Percentiles rank a stretch among this genome's conserved stretches.
These are phyloP conservation scores for Leptocoma aspasia DNA, from an alignment of 2,113 vertebrate genomes.

Conservation along the genomic window DNA sequence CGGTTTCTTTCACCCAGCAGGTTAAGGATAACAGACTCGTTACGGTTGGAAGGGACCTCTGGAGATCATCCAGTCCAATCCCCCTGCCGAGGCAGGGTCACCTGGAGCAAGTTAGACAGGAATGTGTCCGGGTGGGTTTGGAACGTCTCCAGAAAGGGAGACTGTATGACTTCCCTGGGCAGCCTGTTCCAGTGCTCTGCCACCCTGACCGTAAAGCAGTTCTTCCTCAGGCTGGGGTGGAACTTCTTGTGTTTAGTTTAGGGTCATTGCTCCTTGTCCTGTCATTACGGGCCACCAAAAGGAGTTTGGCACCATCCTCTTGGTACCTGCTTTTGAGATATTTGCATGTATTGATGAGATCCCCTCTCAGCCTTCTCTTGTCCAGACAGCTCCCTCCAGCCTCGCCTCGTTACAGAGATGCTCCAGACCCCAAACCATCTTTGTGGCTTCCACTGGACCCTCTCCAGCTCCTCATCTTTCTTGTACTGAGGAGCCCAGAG, in stretches of 20 bases:
- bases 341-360: not conserved
- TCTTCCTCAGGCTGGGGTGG: not conserved
- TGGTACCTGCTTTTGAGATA: not conserved
- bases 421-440: not conserved
- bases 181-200: not conserved
- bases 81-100: not conserved
- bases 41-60: not conserved
- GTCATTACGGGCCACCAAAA: fast-evolving
- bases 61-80: too few relatives aligned
- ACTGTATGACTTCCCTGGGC: too few relatives aligned
- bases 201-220: too few relatives aligned
- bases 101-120: too few relatives aligned
- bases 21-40: not conserved
- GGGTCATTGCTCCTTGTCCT: not conserved
- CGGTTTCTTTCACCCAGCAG: fast-evolving
- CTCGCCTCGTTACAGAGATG: fast-evolving
- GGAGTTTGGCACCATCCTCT: not conserved
- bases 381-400: not conserved
- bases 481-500: not conserved
- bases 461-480: not conserved
- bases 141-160: not conserved
- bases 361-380: not conserved
- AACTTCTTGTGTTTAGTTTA: not conserved
- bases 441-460: not conserved
- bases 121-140: not conserved